These are phyloP conservation scores for Potamarius usumacintae DNA, from an alignment of 2,113 vertebrate species.

Conservation along the genomic window DNA sequence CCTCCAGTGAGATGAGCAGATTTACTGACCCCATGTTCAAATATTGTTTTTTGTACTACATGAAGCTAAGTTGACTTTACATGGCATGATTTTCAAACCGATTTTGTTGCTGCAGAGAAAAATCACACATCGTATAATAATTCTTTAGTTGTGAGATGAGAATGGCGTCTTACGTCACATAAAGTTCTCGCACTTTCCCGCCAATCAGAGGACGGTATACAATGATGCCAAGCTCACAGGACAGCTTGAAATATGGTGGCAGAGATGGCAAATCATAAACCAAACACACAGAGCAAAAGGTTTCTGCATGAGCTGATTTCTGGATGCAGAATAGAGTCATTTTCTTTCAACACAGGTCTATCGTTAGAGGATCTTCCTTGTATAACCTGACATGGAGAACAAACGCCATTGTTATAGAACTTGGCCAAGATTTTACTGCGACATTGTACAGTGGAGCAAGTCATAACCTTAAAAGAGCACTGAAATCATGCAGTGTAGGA, in stretches of 20 bases:
- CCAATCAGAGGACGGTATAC: neutral
- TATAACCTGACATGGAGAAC: neutral
- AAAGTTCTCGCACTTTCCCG: neutral
- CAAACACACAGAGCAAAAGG: neutral
- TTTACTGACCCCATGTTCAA: neutral
- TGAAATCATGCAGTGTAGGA: neutral
- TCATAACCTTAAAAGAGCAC: no score
- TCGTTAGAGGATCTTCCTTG: no score
- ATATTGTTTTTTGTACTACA: neutral
- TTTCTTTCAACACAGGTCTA: neutral
- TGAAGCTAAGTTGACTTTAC: neutral
- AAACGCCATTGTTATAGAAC: neutral
- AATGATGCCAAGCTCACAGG: neutral
- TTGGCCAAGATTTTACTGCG: neutral
- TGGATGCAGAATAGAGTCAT: neutral
- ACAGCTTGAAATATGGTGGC: neutral
- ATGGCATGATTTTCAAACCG: neutral
- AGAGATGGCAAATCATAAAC: neutral
- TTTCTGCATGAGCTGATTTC: neutral
- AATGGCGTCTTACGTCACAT: neutral
- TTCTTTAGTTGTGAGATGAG: neutral
- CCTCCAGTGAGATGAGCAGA: slow-evolving; percentile 31
- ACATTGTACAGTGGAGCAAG: neutral
- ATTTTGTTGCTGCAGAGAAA: neutral
- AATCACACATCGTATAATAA: neutral